Percentiles rank a stretch among this genome's conserved stretches.
phyloP scores from a whole-genome alignment of 2,113 vertebrate species.

The Desmodus rotundus region DNA sequence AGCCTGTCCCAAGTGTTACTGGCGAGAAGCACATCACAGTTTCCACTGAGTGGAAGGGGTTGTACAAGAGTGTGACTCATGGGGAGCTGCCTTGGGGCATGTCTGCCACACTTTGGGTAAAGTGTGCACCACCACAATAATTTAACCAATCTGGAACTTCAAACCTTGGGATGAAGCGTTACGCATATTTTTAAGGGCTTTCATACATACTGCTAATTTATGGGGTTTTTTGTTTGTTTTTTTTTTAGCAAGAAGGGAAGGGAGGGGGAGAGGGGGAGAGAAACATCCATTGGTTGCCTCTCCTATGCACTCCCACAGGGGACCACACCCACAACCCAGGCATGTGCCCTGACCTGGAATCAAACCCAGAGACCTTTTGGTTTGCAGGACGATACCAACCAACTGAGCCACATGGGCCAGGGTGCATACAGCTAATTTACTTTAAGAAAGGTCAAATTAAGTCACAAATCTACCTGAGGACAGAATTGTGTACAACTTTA shows the following conservation, averaged over 20 bases:
- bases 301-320: too few relatives aligned
- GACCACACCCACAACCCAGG: too few relatives aligned
- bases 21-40: not conserved
- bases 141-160: not conserved
- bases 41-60: not conserved
- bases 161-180: not conserved
- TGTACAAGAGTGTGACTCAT: not conserved
- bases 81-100: too few relatives aligned
- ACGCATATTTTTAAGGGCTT: not conserved
- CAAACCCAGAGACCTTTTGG: too few relatives aligned
- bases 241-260: too few relatives aligned
- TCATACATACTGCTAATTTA: not conserved
- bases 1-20: not conserved
- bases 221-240: too few relatives aligned
- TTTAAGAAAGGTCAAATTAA: not conserved
- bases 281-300: too few relatives aligned
- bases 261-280: too few relatives aligned
- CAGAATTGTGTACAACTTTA: not conserved
- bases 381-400: too few relatives aligned
- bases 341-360: too few relatives aligned
- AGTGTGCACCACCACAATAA: too few relatives aligned
- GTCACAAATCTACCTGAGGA: not conserved
- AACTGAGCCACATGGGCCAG: too few relatives aligned
- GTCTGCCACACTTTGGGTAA: not conserved
- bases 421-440: not conserved